Evolutionary conservation across 2,113 vertebrate genomes (phyloP).

Genomic region (Neoarius graeffei): DNA sequence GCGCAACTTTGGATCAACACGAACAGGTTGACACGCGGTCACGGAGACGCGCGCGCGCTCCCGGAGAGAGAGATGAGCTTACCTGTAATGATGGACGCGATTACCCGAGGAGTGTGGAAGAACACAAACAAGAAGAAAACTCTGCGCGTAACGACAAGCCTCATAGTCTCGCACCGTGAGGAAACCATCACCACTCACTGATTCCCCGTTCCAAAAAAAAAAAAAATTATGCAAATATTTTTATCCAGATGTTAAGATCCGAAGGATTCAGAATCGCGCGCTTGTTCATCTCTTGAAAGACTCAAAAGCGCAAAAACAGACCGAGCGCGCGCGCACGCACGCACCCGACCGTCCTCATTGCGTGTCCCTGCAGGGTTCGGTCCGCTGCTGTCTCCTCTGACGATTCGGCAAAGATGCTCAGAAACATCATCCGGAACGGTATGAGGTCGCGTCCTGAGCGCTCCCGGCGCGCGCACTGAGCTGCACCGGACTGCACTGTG

Average conservation of each 20-base stretch:
- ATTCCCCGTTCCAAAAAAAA: not conserved
- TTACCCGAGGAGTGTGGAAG: constrained; percentile 63
- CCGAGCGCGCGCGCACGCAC: not conserved
- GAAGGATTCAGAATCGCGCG: not conserved
- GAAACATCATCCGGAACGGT: not conserved
- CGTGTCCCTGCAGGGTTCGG: not conserved
- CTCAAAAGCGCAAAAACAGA: not conserved
- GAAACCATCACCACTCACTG: constrained; percentile 7
- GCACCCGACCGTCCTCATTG: not conserved
- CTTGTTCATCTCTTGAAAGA: not conserved
- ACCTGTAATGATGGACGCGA: constrained; percentile 76
- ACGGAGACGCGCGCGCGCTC: not conserved
- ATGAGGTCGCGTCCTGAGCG: not conserved
- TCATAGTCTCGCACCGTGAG: constrained; percentile 39
- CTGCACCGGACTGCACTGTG: constrained; percentile 9
- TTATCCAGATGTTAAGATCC: constrained; percentile 8
- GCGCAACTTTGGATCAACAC: not conserved
- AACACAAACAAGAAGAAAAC: constrained; percentile 63
- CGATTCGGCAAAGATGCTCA: not conserved
- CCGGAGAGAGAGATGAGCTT: constrained; percentile 47
- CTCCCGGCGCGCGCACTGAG: constrained; percentile 20
- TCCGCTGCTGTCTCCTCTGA: not conserved
- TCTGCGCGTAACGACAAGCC: constrained; percentile 62
- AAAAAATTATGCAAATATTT: not conserved
- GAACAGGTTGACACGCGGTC: not conserved